Conservation (phyloP, 2,797 vertebrate genomes). For the Anisognathus igniventris region DNA sequence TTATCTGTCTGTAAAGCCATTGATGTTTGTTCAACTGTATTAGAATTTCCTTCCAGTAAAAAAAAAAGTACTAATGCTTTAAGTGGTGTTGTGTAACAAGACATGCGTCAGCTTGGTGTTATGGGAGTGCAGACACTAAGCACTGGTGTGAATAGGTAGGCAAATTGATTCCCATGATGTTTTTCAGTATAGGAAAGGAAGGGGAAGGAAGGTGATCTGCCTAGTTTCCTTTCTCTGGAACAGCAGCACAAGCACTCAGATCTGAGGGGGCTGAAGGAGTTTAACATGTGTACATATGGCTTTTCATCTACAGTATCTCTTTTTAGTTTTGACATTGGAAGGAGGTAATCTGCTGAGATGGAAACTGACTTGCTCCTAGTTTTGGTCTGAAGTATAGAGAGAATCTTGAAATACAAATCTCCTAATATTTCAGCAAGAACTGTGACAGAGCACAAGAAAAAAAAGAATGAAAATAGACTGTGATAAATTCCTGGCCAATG, state of each 20-base stretch:
- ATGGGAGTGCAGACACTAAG: neutral
- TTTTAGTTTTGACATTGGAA: neutral
- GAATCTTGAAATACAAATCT: neutral
- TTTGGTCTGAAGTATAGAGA: neutral
- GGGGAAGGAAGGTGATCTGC: neutral
- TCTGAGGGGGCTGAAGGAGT: neutral
- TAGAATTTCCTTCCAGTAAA: neutral
- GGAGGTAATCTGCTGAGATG: neutral
- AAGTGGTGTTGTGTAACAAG: neutral
- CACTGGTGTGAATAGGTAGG: neutral
- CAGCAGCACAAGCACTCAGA: neutral
- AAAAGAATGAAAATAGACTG: neutral
- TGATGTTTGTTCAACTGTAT: neutral
- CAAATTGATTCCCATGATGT: neutral
- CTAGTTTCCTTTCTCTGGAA: neutral
- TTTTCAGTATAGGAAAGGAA: neutral
- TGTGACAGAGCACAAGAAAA: neutral
- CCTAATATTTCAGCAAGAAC: neutral
- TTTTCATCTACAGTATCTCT: neutral
- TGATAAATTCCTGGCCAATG: neutral
- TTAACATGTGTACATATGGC: neutral
- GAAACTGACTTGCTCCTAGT: neutral
- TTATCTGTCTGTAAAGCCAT: neutral
- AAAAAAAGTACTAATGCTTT: neutral
- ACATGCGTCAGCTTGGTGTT: neutral